Percentiles rank a stretch among this genome's conserved stretches.
Conservation (phyloP, 2,888 invertebrate species). For the Pyrrhia umbra region DNA sequence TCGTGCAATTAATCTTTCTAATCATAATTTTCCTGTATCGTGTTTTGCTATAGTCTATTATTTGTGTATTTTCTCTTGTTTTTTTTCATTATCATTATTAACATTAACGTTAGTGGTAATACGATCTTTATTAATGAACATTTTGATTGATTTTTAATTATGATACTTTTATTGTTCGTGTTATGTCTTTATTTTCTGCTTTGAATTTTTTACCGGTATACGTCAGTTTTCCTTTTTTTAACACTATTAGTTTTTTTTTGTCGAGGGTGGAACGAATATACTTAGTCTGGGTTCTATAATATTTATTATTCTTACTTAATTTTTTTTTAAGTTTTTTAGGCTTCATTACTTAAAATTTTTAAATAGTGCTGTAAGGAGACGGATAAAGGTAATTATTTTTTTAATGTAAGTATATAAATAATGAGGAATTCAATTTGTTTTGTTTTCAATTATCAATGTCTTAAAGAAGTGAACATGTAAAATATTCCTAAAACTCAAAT, state of each 20-base stretch:
- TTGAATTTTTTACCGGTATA: not conserved
- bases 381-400: no score
- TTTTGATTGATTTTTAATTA: slow-evolving; percentile 7
- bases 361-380: no score
- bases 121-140: slow-evolving; percentile 15
- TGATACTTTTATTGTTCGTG: not conserved
- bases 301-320: no score
- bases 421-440: no score
- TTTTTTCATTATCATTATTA: slow-evolving; percentile 17
- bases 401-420: no score
- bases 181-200: not conserved
- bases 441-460: not conserved
- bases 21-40: slow-evolving; percentile 48
- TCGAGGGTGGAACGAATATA: no score
- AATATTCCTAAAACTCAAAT: slow-evolving; percentile 33
- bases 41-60: slow-evolving; percentile 38
- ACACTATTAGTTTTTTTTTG: no score
- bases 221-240: no score
- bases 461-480: slow-evolving; percentile 15
- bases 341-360: no score
- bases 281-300: no score
- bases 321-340: no score
- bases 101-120: slow-evolving; percentile 13
- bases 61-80: slow-evolving; percentile 44
- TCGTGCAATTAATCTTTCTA: slow-evolving; percentile 51